A percentile compares a stretch with the other conserved stretches of the same genome.
phyloP scores from a whole-genome alignment of 92 coral and sea anemone genomes.

The Phymanthus crucifer region DNA sequence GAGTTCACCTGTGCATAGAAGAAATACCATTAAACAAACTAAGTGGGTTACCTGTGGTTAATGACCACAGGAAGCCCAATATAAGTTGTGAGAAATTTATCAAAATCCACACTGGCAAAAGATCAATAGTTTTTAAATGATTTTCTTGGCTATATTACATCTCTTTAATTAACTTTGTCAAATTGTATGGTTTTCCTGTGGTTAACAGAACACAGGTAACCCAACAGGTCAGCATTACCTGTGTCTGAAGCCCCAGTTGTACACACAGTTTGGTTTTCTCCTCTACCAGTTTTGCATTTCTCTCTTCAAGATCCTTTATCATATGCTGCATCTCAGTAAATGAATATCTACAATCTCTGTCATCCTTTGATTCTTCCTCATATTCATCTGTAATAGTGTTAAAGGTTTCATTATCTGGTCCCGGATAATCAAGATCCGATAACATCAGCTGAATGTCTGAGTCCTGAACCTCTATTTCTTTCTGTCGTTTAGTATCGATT shows the following conservation, averaged over 20 bases:
- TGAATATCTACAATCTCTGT: not conserved
- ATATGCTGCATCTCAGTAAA: conserved; percentile 47
- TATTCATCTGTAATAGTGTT: conserved; percentile 1
- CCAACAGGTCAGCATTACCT: conserved; percentile 46
- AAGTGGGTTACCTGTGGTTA: conserved; percentile 3
- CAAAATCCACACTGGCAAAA: not conserved
- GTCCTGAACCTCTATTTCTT: not conserved
- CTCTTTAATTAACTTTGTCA: not conserved
- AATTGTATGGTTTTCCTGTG: not conserved
- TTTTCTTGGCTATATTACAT: not conserved
- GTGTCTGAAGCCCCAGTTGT: conserved; percentile 79
- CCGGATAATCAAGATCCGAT: not conserved
- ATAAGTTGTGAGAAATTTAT: not conserved
- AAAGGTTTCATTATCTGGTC: not conserved
- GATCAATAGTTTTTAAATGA: not conserved
- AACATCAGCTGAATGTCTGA: not conserved
- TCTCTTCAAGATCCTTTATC: conserved; percentile 70
- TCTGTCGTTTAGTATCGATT: not conserved
- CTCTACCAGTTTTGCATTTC: conserved; percentile 76
- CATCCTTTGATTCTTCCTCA: not conserved
- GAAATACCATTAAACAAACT: not conserved
- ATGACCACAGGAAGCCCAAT: conserved; percentile 13
- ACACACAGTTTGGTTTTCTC: conserved; percentile 85
- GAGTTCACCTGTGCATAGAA: conserved; percentile 68
- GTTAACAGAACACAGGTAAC: not conserved